These are phyloP conservation scores for Hippoglossus hippoglossus DNA, from an alignment of 2,797 vertebrate species.

Conservation along the genomic window DNA sequence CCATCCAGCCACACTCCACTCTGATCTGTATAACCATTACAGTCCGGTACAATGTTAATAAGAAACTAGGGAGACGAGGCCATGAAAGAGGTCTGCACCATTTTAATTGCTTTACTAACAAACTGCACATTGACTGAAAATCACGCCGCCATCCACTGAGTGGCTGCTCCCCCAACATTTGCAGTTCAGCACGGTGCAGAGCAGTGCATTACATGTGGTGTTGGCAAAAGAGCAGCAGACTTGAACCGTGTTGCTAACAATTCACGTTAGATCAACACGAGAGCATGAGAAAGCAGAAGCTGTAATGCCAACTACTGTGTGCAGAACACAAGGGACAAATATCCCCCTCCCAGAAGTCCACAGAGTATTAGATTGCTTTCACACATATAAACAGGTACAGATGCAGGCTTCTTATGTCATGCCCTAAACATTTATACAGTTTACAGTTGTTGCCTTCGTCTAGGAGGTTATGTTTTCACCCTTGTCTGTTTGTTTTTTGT, in stretches of 20 bases:
- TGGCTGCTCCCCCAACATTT: no score
- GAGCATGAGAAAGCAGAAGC: constrained; percentile 46
- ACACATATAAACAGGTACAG: constrained; percentile 39
- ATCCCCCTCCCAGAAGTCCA: constrained; percentile 52
- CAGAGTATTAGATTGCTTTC: constrained; percentile 49
- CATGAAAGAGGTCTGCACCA: no score
- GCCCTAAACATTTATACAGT: no score
- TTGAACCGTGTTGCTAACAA: constrained; percentile 25
- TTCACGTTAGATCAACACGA: constrained; percentile 45
- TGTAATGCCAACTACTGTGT: constrained; percentile 40
- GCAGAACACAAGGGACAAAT: constrained; percentile 58
- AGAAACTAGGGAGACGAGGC: neutral
- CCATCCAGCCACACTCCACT: neutral
- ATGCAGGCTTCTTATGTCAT: constrained; percentile 16
- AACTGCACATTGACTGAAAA: neutral
- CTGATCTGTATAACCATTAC: neutral
- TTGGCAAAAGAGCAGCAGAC: neutral
- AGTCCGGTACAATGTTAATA: neutral
- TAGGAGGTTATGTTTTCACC: no score
- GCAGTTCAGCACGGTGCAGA: neutral
- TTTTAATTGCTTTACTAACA: neutral
- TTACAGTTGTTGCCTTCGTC: no score
- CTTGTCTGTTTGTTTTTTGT: no score
- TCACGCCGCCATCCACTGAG: neutral
- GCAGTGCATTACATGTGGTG: neutral